A percentile compares a stretch with the other conserved stretches of the same genome.
These are phyloP conservation scores for Camponotus pennsylvanicus DNA, from an alignment of 1,140 invertebrate genomes.

Conservation along the genomic window DNA sequence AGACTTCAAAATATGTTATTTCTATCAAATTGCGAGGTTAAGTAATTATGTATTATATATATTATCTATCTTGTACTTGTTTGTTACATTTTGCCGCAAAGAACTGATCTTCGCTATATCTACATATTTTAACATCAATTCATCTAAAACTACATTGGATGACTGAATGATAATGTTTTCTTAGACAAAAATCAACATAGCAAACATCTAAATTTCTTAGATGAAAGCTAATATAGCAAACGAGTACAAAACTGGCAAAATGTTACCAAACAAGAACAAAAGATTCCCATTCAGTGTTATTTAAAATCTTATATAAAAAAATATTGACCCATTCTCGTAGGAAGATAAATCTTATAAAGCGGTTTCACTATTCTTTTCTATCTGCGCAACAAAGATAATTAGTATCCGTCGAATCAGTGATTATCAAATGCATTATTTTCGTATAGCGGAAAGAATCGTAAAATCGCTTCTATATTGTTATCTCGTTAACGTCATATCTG, in stretches of 20 bases:
- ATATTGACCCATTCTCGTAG: slow-evolving; percentile 41
- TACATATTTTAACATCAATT: background rate
- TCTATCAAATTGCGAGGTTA: slow-evolving; percentile 62
- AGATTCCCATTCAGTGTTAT: slow-evolving; percentile 26
- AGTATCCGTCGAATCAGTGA: background rate
- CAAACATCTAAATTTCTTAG: too few relatives aligned
- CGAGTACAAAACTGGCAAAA: slow-evolving; percentile 9
- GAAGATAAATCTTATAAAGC: slow-evolving; percentile 25
- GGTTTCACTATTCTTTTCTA: slow-evolving; percentile 21
- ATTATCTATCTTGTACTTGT: slow-evolving; percentile 51
- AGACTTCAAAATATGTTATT: slow-evolving; percentile 64
- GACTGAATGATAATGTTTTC: background rate
- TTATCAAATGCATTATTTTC: slow-evolving; percentile 44
- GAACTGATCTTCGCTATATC: slow-evolving; percentile 1
- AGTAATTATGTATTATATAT: slow-evolving; percentile 52
- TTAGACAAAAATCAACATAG: background rate
- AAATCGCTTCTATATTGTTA: slow-evolving; percentile 44
- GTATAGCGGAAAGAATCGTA: slow-evolving; percentile 7
- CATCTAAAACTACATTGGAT: background rate
- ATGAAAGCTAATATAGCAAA: too few relatives aligned
- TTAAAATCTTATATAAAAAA: slow-evolving; percentile 61
- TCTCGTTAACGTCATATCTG: background rate
- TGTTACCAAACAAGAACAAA: slow-evolving; percentile 43
- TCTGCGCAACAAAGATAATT: background rate
- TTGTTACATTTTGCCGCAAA: slow-evolving; percentile 51